Evolutionary conservation across 2,797 vertebrate genomes (phyloP).

Genomic region (Sparidentex hasta): DNA sequence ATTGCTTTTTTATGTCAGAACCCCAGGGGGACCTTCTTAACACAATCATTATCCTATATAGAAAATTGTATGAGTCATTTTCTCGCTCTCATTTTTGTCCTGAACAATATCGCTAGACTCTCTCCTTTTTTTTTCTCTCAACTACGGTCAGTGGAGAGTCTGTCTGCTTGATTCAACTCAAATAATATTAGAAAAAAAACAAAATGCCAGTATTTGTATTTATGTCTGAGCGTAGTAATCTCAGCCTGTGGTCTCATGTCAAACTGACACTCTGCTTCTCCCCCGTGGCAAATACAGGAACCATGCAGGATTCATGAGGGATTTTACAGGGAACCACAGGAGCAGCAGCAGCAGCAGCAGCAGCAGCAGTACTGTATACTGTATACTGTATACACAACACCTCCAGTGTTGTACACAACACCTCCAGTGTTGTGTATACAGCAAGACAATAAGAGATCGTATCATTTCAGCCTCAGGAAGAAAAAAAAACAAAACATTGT

Average conservation of each 20-base stretch:
- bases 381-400: too few relatives aligned
- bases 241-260: background rate
- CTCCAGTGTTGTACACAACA: too few relatives aligned
- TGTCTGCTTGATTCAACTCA: background rate
- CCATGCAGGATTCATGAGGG: background rate
- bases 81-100: constrained; percentile 36
- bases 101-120: background rate
- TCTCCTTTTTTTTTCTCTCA: background rate
- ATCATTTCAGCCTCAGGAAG: background rate
- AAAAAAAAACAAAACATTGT: background rate
- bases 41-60: constrained; percentile 59
- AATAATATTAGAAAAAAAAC: constrained; percentile 14
- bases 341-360: background rate
- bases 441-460: background rate
- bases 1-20: constrained; percentile 62
- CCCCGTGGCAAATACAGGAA: background rate
- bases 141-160: background rate
- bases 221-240: constrained; percentile 5
- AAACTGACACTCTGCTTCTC: background rate
- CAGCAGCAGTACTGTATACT: too few relatives aligned
- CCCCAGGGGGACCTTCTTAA: constrained; percentile 44
- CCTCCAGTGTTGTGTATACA: too few relatives aligned
- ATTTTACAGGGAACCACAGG: background rate
- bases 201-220: constrained; percentile 31
- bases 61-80: constrained; percentile 45